Base-by-base conservation (phyloP, 2,797 vertebrate genomes). In the Xiphorhynchus erythropygius region DNA sequence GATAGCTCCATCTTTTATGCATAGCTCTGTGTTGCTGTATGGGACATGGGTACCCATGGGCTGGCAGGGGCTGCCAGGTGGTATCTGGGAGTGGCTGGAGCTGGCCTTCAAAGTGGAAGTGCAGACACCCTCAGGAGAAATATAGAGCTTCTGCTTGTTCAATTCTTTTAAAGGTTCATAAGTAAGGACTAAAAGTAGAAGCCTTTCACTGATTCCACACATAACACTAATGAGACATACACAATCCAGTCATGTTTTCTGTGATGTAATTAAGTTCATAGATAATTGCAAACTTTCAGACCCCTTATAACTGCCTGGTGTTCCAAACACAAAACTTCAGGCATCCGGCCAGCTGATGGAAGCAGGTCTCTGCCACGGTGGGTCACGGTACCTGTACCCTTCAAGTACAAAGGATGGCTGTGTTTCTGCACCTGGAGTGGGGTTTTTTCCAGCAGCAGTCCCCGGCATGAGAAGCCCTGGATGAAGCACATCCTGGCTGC, bases 1-100 rank as follows among this genome's bases (percentile, higher is more conserved):
- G 4, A 9, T 23, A 27, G 1, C 25, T 67, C 64, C 7, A 11
- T 73, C 76, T 80, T 35, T n/a, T 35, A 6, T 8, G 16, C 0
- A 0, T 46, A 24, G 7, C 13, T 21, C 10, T 18, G 13, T 13
- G 37, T 42, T n/a, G 30, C 49, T 63, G 11, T 18, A 44, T 0
- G 0, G 8, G 12, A 7, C 23, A 10, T 3, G 1, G n/a, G n/a
- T 44, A 12, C 25, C 30, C 16, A 5, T 2, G 21, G 0, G 0
- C 39, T 49, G 35, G 2, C 6, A 10, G 23, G 32, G 16, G 30
- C 37, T 28, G 42, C 42, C 42, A 44, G 42, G 42, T 44, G 42
- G 42, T 19, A 44, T 39, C 37, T 60, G 27, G 57, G 25, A 28
- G 17, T 28, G 35, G 18, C 25, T 60, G 59, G 27, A 37, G 37